Evolutionary conservation across 1,140 invertebrate genomes (phyloP).

Genomic region (Panagrolaimus sp.): DNA sequence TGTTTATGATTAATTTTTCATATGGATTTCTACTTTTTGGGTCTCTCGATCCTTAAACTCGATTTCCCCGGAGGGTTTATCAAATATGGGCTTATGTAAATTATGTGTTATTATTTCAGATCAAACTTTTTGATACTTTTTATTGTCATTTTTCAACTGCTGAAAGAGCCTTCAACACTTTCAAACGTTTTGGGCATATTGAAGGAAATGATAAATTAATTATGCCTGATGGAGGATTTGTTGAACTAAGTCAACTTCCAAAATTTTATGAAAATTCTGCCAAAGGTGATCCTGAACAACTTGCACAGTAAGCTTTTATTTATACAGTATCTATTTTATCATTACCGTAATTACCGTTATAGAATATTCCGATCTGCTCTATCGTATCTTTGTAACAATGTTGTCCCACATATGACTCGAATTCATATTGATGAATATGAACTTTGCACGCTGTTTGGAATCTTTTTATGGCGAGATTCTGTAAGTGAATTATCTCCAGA

Average conservation of each 20-base stretch:
- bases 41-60: too few species aligned
- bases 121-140: constrained; percentile 37
- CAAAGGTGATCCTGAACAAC: constrained; percentile 38
- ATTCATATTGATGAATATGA: constrained; percentile 41
- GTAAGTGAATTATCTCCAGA: not conserved
- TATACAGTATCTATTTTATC: not conserved
- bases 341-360: constrained; percentile 17
- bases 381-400: constrained; percentile 40
- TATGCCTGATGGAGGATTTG: constrained; percentile 42
- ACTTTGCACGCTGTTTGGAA: constrained; percentile 38
- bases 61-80: too few species aligned
- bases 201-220: constrained; percentile 38
- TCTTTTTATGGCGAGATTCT: constrained; percentile 41
- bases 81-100: too few species aligned
- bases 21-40: too few species aligned
- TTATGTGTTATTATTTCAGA: constrained; percentile 24
- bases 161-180: constrained; percentile 42
- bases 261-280: constrained; percentile 44
- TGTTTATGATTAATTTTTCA: too few species aligned
- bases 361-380: constrained; percentile 46
- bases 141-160: constrained; percentile 47
- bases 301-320: constrained; percentile 33
- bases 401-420: constrained; percentile 44
- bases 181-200: constrained; percentile 34
- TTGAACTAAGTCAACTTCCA: constrained; percentile 37